Conservation (phyloP, 35 echinoderm and acorn worm species). For the Anneissia japonica region DNA sequence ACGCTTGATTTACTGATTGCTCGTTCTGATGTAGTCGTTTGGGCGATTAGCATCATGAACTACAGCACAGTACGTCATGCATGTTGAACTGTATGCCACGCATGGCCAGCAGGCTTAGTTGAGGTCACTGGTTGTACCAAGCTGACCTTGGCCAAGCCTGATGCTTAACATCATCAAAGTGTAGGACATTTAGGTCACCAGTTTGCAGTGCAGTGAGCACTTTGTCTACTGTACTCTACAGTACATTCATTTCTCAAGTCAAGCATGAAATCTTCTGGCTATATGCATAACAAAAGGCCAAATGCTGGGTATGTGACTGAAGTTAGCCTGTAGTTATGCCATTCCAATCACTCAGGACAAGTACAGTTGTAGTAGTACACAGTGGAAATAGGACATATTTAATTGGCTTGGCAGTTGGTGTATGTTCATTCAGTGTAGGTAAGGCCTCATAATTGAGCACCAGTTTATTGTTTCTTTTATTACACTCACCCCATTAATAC, state of each 20-base stretch:
- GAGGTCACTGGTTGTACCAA: neutral
- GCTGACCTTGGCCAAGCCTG: neutral
- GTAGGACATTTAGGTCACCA: neutral
- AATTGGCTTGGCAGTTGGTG: neutral
- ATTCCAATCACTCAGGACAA: neutral
- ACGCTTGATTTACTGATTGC: neutral
- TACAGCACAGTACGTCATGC: no score
- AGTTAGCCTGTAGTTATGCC: neutral
- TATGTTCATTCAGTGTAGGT: no score
- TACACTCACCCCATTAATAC: no score
- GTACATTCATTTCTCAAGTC: neutral
- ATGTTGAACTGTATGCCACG: neutral
- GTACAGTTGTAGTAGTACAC: neutral
- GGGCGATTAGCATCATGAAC: neutral
- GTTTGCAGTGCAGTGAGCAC: neutral
- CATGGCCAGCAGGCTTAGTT: neutral
- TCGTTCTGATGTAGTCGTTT: neutral
- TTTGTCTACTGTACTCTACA: neutral
- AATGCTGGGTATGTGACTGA: neutral
- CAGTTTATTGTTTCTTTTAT: no score
- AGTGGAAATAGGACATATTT: neutral
- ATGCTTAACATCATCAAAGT: neutral
- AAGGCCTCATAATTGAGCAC: no score
- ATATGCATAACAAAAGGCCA: slow-evolving; percentile 1
- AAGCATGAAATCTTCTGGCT: neutral